These are phyloP conservation scores for Felis chaus DNA, from an alignment of 2,113 vertebrate species.

Conservation along the genomic window DNA sequence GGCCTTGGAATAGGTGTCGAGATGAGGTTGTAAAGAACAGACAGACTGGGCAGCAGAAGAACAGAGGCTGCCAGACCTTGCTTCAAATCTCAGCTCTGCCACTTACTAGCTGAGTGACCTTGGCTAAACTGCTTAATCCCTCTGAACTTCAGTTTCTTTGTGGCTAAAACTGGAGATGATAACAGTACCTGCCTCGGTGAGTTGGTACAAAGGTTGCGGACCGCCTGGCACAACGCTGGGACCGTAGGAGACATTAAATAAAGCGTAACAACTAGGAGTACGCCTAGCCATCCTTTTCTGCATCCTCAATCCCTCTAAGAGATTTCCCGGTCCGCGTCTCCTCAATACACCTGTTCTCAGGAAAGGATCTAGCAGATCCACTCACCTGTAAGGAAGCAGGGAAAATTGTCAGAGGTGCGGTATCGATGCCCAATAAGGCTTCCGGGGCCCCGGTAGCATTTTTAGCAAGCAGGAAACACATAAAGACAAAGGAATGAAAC, in stretches of 20 bases:
- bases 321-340: background rate
- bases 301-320: background rate
- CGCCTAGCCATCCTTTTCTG: background rate
- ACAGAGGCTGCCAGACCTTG: background rate
- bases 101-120: background rate
- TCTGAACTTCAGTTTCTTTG: background rate
- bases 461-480: background rate
- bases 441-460: background rate
- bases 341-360: background rate
- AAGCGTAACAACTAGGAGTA: background rate
- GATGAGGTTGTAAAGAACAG: background rate
- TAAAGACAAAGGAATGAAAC: background rate
- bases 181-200: background rate
- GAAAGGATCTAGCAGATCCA: background rate
- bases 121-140: background rate
- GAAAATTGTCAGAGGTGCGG: background rate
- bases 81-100: background rate
- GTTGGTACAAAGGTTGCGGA: background rate
- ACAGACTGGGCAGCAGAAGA: background rate
- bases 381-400: background rate
- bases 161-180: background rate
- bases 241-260: background rate
- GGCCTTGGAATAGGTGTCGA: background rate
- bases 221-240: background rate
- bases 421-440: background rate